phyloP scores from a whole-genome alignment of 1,140 invertebrate genomes.

The Lutraria rhynchaena region DNA sequence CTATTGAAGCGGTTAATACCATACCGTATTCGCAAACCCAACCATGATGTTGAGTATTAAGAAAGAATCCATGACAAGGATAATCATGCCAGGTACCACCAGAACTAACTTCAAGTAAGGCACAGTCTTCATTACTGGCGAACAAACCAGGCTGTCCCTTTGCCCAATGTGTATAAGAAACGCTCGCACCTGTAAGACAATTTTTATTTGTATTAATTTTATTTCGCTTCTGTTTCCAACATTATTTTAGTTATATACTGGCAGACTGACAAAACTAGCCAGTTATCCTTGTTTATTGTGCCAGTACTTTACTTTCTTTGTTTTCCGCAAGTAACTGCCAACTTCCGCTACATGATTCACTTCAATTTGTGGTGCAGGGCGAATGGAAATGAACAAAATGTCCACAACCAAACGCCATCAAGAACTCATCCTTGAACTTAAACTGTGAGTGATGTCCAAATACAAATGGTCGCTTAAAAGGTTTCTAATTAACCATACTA shows the following conservation, averaged over 20 bases:
- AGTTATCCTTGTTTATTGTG: not conserved
- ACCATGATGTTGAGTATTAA: conserved; percentile 23
- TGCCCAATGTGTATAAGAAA: conserved; percentile 28
- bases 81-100: conserved; percentile 45
- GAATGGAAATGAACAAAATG: no score
- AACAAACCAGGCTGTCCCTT: conserved; percentile 43
- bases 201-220: no score
- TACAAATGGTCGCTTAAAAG: no score
- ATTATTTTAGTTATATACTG: not conserved
- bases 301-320: not conserved
- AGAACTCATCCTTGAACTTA: no score
- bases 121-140: conserved; percentile 37
- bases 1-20: not conserved
- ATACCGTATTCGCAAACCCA: conserved; percentile 47
- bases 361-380: no score
- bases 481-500: no score
- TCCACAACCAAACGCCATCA: no score
- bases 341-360: no score
- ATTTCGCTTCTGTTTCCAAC: no score
- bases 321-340: not conserved
- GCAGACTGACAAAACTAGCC: not conserved
- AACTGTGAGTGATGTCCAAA: no score
- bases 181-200: not conserved
- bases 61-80: conserved; percentile 30
- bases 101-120: conserved; percentile 9